Conservation (phyloP, 2,113 vertebrate genomes). For the Amazona guildingii region DNA sequence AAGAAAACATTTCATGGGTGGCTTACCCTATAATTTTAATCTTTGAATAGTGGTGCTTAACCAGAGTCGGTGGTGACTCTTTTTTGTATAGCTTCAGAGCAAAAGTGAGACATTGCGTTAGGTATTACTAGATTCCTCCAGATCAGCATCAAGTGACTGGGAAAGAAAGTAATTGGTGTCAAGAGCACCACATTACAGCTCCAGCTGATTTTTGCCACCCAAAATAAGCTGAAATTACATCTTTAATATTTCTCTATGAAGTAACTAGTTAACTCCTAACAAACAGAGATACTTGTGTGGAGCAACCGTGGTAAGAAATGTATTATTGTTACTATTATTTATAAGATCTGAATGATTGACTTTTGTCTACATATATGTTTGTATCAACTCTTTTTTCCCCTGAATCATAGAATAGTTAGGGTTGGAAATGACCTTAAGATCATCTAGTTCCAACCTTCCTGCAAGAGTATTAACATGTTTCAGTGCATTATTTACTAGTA, state of each 20-base stretch:
- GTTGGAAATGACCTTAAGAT: neutral
- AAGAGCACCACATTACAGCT: neutral
- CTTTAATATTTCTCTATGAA: neutral
- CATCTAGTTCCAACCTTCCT: neutral
- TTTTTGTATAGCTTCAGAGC: neutral
- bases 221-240: neutral
- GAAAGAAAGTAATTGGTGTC: neutral
- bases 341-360: neutral
- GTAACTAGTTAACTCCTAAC: neutral
- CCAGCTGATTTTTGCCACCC: neutral
- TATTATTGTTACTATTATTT: neutral
- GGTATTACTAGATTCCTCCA: neutral
- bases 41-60: neutral
- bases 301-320: neutral
- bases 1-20: neutral
- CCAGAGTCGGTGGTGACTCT: rapidly evolving
- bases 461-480: neutral
- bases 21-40: neutral
- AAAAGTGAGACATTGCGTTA: rapidly evolving
- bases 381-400: neutral
- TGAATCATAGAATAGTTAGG: neutral
- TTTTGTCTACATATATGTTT: neutral
- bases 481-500: neutral
- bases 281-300: neutral
- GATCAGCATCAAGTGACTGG: neutral